phyloP scores from a whole-genome alignment of 1,140 invertebrate genomes.

The Eufriesea mexicana region DNA sequence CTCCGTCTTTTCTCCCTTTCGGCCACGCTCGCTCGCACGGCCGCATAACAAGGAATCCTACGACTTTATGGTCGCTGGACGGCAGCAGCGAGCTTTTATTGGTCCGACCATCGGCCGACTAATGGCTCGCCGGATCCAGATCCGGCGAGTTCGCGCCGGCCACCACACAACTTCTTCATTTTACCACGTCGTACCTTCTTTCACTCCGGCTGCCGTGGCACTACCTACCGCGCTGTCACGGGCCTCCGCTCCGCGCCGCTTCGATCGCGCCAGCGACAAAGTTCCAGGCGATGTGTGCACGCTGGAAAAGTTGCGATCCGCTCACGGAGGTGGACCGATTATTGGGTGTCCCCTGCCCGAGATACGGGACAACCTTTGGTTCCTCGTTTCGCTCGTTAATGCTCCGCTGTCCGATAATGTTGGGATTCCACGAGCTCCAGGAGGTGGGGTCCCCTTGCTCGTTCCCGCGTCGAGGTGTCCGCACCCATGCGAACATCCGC shows the following conservation, averaged over 20 bases:
- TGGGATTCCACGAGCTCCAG: too few species aligned
- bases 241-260: constrained; percentile 6
- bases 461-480: too few species aligned
- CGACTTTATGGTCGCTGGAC: constrained; percentile 71
- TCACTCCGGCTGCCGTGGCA: background rate
- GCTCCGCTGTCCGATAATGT: background rate
- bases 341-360: background rate
- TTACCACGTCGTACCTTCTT: constrained; percentile 62
- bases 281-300: too few species aligned
- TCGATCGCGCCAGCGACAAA: background rate
- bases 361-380: constrained; percentile 14
- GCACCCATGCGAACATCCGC: too few species aligned
- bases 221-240: constrained; percentile 54
- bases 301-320: background rate
- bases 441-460: too few species aligned
- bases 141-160: constrained; percentile 62
- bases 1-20: constrained; percentile 16
- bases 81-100: constrained; percentile 67
- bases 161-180: constrained; percentile 66
- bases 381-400: constrained; percentile 14
- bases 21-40: constrained; percentile 46
- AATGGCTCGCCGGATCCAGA: constrained; percentile 65
- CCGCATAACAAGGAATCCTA: constrained; percentile 73
- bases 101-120: constrained; percentile 64
- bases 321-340: constrained; percentile 4